Conservation (phyloP, 2,113 vertebrate genomes). For the Eubucco bourcierii region DNA sequence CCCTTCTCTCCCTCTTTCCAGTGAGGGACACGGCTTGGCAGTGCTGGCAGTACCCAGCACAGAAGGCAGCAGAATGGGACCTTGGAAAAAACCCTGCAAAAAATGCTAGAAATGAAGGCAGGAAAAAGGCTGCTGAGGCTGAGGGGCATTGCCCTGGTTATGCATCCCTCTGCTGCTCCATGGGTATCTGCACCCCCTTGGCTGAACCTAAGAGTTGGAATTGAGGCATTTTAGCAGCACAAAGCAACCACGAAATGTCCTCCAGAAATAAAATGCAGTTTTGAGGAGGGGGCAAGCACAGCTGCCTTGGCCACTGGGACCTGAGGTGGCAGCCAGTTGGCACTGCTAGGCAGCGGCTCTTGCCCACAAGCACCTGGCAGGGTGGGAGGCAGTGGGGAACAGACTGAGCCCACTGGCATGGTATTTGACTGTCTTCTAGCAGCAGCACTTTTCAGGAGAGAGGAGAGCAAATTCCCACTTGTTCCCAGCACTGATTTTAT, state of each 20-base stretch:
- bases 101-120: neutral
- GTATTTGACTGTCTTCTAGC: neutral
- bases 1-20: conserved; percentile 2
- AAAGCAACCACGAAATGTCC: conserved; percentile 36
- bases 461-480: neutral
- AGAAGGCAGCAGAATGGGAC: neutral
- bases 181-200: neutral
- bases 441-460: neutral
- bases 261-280: neutral
- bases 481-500: neutral
- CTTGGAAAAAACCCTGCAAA: neutral
- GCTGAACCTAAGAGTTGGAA: conserved; percentile 36
- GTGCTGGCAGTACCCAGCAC: neutral
- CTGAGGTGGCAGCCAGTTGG: neutral
- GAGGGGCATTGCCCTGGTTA: neutral
- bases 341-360: rapidly evolving
- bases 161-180: neutral
- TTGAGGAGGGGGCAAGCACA: neutral
- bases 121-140: neutral
- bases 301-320: rapidly evolving
- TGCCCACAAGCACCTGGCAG: no score
- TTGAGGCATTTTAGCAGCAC: conserved; percentile 23
- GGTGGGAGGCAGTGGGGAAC: neutral
- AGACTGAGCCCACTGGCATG: rapidly evolving
- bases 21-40: neutral